Evolutionary conservation across 2,888 invertebrate species (phyloP).

Genomic region (Apamea monoglypha): DNA sequence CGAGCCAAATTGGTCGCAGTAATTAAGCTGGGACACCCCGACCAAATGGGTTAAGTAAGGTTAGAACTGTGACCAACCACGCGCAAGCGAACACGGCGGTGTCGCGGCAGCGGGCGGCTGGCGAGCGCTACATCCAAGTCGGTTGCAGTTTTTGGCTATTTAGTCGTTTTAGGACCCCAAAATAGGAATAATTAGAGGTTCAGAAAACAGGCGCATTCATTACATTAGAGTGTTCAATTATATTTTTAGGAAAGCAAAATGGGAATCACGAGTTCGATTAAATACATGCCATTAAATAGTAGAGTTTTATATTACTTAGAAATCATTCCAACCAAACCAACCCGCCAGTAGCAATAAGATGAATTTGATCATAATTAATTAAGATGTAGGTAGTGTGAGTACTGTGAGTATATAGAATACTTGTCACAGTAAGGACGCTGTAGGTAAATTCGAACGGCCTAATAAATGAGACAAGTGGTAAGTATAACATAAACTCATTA

Average conservation of each 20-base stretch:
- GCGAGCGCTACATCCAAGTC: not conserved
- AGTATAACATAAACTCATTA: slow-evolving; percentile 8
- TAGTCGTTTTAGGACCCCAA: not conserved
- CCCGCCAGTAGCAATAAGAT: slow-evolving; percentile 30
- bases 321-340: slow-evolving; percentile 4
- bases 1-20: not conserved
- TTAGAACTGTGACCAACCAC: not conserved
- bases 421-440: slow-evolving; percentile 9
- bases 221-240: not conserved
- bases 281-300: not conserved
- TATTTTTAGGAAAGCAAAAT: not conserved
- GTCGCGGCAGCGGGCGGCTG: too few species aligned
- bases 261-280: not conserved
- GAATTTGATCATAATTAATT: slow-evolving; percentile 22
- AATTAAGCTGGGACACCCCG: not conserved
- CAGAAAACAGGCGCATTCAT: not conserved
- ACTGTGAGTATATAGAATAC: slow-evolving; percentile 19
- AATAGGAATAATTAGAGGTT: not conserved
- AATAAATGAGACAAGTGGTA: slow-evolving; percentile 18
- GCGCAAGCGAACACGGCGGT: not conserved
- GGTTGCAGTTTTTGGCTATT: not conserved
- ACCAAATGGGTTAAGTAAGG: not conserved
- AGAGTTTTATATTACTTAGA: not conserved
- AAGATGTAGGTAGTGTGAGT: slow-evolving; percentile 26
- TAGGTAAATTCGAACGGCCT: slow-evolving; percentile 2